A percentile compares a stretch with the other conserved stretches of the same genome.
Conservation (phyloP, 1,140 invertebrate genomes). For the Reticulitermes speratus region DNA sequence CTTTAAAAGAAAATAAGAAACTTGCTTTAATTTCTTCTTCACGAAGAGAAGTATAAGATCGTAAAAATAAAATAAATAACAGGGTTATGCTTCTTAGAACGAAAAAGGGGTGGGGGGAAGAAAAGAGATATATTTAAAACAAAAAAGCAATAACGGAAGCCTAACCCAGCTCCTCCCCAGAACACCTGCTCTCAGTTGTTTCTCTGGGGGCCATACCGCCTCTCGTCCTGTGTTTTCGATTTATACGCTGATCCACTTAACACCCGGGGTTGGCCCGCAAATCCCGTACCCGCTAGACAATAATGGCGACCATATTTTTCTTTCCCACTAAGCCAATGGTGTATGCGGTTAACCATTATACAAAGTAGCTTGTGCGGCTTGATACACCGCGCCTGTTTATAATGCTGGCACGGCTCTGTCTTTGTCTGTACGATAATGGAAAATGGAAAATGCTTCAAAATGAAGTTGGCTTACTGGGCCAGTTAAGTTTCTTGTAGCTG, state of each 20-base stretch:
- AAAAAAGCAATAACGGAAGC: conserved; percentile 4
- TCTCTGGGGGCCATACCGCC: neutral
- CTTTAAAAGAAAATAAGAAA: neutral
- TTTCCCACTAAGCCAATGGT: conserved; percentile 15
- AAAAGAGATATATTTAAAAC: conserved; percentile 20
- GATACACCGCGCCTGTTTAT: conserved; percentile 4
- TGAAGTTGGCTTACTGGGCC: neutral
- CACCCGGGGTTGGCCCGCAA: conserved; percentile 3
- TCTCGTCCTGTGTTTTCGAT: conserved; percentile 3
- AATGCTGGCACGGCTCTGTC: neutral
- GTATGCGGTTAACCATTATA: conserved; percentile 11
- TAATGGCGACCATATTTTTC: conserved; percentile 18
- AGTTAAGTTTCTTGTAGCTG: neutral
- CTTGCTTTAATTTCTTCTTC: neutral
- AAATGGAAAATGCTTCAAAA: neutral
- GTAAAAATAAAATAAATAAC: conserved; percentile 3
- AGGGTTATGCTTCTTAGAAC: neutral
- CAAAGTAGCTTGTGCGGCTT: neutral
- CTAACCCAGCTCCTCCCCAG: neutral
- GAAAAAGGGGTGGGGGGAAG: neutral
- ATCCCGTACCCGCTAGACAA: conserved; percentile 2
- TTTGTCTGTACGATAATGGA: neutral
- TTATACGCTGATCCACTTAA: conserved; percentile 8
- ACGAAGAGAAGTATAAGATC: neutral
- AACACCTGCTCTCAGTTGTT: neutral